phyloP scores from a whole-genome alignment of 2,113 vertebrate species.

The Castor canadensis region DNA sequence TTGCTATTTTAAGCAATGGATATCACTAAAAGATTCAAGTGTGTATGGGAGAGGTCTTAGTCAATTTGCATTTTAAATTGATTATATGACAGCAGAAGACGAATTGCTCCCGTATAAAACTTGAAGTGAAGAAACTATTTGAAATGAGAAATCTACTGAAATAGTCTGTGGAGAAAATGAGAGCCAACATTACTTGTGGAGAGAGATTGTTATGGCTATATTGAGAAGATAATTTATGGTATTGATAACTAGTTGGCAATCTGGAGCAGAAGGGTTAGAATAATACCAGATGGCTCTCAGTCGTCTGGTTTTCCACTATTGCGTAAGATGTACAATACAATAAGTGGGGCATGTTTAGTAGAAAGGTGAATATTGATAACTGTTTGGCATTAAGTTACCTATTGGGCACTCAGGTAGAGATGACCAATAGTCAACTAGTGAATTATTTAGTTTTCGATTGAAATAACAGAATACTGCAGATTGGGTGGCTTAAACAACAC shows the following conservation, averaged over 20 bases:
- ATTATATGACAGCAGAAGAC: constrained; percentile 40
- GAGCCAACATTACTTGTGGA: not conserved
- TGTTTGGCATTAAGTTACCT: not conserved
- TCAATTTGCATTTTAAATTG: constrained; percentile 19
- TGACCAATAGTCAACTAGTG: not conserved
- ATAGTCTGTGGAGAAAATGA: not conserved
- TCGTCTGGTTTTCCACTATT: not conserved
- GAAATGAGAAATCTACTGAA: constrained; percentile 17
- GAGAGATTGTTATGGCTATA: not conserved
- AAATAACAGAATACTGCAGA: not conserved
- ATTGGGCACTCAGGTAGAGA: not conserved
- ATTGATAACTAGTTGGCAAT: not conserved
- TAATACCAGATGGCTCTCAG: not conserved
- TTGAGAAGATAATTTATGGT: not conserved
- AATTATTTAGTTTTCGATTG: not conserved
- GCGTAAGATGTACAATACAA: not conserved
- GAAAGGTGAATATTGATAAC: not conserved
- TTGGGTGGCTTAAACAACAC: not conserved
- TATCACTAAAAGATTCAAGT: not conserved
- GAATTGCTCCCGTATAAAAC: constrained; percentile 27
- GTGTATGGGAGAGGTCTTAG: not conserved
- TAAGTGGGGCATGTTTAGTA: not conserved
- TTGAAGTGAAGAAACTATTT: not conserved
- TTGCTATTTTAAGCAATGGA: not conserved
- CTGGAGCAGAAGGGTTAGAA: not conserved